Conservation (phyloP, 2,888 invertebrate species). For the Lapara coniferarum region DNA sequence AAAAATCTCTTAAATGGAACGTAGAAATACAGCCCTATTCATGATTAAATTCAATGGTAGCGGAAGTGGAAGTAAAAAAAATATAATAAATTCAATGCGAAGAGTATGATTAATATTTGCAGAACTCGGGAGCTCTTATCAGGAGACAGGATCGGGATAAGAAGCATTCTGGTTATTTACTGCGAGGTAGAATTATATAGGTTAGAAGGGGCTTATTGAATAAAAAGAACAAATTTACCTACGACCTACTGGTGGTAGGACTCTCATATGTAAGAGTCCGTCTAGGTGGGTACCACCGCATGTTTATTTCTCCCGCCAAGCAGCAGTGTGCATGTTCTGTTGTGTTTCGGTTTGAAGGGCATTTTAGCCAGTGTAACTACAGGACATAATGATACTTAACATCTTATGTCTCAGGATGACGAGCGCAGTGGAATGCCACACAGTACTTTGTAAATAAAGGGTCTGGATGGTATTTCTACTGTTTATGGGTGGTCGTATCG, state of each 20-base stretch:
- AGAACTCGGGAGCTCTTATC: constrained; percentile 57
- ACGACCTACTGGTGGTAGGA: not conserved
- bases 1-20: constrained; percentile 20
- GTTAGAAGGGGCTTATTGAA: not conserved
- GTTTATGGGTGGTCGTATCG: too few relatives aligned
- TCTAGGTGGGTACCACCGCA: too few relatives aligned
- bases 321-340: too few relatives aligned
- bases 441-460: too few relatives aligned
- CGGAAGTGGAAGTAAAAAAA: constrained; percentile 44
- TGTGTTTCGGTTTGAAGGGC: too few relatives aligned
- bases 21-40: constrained; percentile 28
- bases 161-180: constrained; percentile 20
- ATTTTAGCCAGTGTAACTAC: too few relatives aligned
- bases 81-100: constrained; percentile 63
- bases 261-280: too few relatives aligned
- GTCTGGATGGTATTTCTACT: too few relatives aligned
- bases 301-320: too few relatives aligned
- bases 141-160: constrained; percentile 34
- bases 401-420: too few relatives aligned
- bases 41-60: constrained; percentile 59
- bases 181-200: constrained; percentile 2
- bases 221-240: not conserved
- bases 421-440: too few relatives aligned
- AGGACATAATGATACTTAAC: too few relatives aligned
- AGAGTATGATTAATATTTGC: constrained; percentile 68